Conservation (phyloP, 1,140 invertebrate genomes). For the Drepana arcuata region DNA sequence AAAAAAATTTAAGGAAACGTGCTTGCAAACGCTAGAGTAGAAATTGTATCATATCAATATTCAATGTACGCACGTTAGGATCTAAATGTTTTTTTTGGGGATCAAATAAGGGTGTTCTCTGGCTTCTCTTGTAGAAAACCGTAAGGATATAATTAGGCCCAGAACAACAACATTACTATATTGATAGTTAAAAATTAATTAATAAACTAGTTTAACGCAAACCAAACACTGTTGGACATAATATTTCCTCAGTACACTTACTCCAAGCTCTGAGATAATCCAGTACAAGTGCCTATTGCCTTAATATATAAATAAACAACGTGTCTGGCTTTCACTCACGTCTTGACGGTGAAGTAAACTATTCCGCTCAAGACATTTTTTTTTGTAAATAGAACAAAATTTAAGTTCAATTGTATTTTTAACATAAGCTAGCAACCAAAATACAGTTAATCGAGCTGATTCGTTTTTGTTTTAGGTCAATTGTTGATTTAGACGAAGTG, state of each 20-base stretch:
- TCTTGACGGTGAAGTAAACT: slow-evolving; percentile 41
- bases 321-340: slow-evolving; percentile 53
- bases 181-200: slow-evolving; percentile 17
- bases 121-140: too few relatives aligned
- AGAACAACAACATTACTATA: neutral
- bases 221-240: slow-evolving; percentile 13
- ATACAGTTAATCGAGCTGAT: neutral
- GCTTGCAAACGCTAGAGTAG: too few relatives aligned
- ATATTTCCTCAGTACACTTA: slow-evolving; percentile 2
- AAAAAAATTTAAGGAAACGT: too few relatives aligned
- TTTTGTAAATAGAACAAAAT: slow-evolving; percentile 19
- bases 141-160: neutral
- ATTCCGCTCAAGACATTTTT: slow-evolving; percentile 29
- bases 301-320: slow-evolving; percentile 21
- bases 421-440: neutral
- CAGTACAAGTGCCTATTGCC: slow-evolving; percentile 41
- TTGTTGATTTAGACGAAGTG: too few relatives aligned
- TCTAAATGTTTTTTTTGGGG: too few relatives aligned
- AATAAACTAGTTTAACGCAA: slow-evolving; percentile 15
- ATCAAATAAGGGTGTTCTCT: too few relatives aligned
- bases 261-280: slow-evolving; percentile 12
- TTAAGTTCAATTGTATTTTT: slow-evolving; percentile 1
- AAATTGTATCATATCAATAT: too few relatives aligned
- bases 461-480: neutral
- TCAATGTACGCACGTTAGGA: too few relatives aligned